Evolutionary conservation across 1,140 invertebrate species (phyloP).

Genomic region (Aphaenogaster rudis): DNA sequence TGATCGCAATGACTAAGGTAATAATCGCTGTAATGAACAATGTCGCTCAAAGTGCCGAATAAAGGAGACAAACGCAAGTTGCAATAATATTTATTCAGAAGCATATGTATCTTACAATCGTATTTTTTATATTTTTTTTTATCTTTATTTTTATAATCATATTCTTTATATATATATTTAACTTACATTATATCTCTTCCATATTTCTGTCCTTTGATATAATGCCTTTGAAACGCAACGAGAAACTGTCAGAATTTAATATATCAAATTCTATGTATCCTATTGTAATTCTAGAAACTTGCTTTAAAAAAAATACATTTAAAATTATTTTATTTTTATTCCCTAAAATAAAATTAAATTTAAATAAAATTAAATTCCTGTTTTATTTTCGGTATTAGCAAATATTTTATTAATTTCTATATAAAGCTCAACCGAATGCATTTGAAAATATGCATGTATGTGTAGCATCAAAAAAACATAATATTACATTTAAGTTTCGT

Average conservation of each 20-base stretch:
- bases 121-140: neutral
- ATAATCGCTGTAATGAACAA: conserved; percentile 62
- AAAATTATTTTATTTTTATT: neutral
- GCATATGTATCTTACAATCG: conserved; percentile 1
- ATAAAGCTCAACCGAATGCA: neutral
- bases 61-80: conserved; percentile 59
- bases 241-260: neutral
- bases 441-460: neutral
- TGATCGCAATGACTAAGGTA: conserved; percentile 13
- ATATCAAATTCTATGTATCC: neutral
- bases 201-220: neutral
- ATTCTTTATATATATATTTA: neutral
- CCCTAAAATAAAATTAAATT: neutral
- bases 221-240: neutral
- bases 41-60: conserved; percentile 73
- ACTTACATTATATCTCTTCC: neutral
- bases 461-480: no score
- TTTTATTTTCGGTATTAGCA: neutral
- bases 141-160: neutral
- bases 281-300: neutral
- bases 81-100: conserved; percentile 50
- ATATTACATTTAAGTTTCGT: neutral
- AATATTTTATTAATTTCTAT: neutral
- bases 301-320: neutral
- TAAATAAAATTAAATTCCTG: neutral